Percentiles rank a stretch among this genome's conserved stretches.
These are phyloP conservation scores for Hemibagrus guttatus DNA, from an alignment of 2,797 vertebrate genomes.

Conservation along the genomic window DNA sequence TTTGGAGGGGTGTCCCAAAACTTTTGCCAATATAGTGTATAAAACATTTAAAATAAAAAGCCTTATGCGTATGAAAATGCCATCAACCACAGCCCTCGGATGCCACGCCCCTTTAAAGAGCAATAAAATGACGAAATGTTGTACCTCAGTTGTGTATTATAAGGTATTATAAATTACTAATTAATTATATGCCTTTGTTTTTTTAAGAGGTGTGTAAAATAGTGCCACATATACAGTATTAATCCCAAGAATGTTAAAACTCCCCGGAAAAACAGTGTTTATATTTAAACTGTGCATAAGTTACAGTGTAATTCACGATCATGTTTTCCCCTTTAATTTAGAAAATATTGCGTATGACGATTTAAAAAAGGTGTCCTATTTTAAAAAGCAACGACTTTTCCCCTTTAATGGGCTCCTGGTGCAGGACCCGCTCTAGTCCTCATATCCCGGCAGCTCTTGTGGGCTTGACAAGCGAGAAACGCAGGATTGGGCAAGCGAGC, in stretches of 20 bases:
- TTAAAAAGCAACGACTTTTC: not conserved
- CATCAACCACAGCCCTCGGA: not conserved
- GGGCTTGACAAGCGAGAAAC: not conserved
- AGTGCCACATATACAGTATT: not conserved
- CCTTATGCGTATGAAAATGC: not conserved
- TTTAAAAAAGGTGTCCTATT: not conserved
- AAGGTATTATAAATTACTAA: no score
- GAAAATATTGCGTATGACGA: not conserved
- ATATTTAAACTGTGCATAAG: not conserved
- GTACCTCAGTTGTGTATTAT: slow-evolving; percentile 55
- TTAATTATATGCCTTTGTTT: not conserved
- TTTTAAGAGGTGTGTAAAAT: not conserved
- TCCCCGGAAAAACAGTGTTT: not conserved
- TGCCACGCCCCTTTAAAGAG: slow-evolving; percentile 7
- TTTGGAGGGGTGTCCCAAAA: no score
- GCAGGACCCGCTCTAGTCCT: not conserved
- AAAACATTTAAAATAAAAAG: not conserved
- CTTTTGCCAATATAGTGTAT: not conserved
- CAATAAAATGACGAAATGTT: slow-evolving; percentile 61
- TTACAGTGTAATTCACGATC: not conserved
- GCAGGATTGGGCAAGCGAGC: not conserved
- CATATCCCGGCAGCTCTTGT: not conserved
- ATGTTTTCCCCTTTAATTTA: not conserved
- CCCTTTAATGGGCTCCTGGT: not conserved
- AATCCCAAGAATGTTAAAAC: not conserved